Conservation (phyloP, 2,888 invertebrate species). For the Apotomis betuletana region DNA sequence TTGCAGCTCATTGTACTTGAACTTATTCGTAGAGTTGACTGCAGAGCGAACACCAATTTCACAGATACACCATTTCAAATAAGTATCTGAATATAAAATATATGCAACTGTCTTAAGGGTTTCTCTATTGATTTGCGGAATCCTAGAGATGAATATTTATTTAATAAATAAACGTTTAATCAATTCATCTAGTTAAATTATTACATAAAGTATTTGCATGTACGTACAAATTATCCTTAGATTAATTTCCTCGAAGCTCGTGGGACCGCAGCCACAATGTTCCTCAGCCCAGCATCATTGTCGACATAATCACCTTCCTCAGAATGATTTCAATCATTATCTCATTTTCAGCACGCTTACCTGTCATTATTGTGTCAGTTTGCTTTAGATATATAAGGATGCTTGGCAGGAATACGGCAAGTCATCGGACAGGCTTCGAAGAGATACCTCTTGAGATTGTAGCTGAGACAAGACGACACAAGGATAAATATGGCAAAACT, state of each 20-base stretch:
- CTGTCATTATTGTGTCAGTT: constrained; percentile 38
- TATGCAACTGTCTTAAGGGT: too few relatives aligned
- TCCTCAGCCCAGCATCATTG: constrained; percentile 9
- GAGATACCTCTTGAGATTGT: constrained; percentile 15
- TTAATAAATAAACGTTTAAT: too few relatives aligned
- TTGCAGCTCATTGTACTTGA: too few relatives aligned
- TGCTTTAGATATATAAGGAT: constrained; percentile 30
- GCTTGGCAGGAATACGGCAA: constrained; percentile 2
- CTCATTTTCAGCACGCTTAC: constrained; percentile 48
- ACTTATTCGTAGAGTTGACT: too few relatives aligned
- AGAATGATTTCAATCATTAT: constrained; percentile 49
- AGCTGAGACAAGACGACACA: background rate
- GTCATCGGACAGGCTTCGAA: constrained; percentile 20
- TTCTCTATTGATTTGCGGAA: too few relatives aligned
- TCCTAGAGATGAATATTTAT: too few relatives aligned
- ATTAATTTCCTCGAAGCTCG: constrained; percentile 27
- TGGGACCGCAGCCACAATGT: constrained; percentile 29
- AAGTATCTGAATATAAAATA: too few relatives aligned
- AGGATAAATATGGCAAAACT: constrained; percentile 37
- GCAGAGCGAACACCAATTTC: too few relatives aligned
- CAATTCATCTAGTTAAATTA: background rate
- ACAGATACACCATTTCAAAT: too few relatives aligned
- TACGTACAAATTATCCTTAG: constrained; percentile 1
- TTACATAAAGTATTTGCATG: constrained; percentile 14
- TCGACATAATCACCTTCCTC: constrained; percentile 44